Evolutionary conservation across 2,113 vertebrate genomes (phyloP).

Genomic region (Aspidoscelis tigris): DNA sequence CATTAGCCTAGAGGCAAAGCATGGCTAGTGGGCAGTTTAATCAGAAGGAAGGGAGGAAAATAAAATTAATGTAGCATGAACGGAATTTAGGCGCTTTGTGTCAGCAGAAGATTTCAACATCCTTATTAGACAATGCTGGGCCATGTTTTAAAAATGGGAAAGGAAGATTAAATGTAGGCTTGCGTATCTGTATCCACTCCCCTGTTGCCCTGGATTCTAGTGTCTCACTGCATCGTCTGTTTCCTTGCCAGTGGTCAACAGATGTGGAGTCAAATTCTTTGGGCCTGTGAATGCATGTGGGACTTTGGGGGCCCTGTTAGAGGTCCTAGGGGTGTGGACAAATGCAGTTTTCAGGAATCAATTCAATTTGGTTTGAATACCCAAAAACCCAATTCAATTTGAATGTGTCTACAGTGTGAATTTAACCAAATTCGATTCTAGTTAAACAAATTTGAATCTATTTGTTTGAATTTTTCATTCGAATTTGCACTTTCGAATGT

Average conservation of each 20-base stretch:
- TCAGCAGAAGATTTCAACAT: constrained; percentile 56
- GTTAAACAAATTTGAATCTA: too few species aligned
- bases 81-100: constrained; percentile 49
- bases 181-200: not conserved
- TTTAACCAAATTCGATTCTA: too few species aligned
- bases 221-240: not conserved
- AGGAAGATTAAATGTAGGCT: constrained; percentile 22
- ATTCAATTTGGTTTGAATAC: too few species aligned
- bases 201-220: not conserved
- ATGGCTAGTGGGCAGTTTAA: constrained; percentile 73
- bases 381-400: too few species aligned
- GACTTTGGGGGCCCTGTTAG: not conserved
- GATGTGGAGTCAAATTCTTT: too few species aligned
- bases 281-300: not conserved
- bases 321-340: too few species aligned
- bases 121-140: constrained; percentile 52
- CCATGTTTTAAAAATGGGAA: constrained; percentile 56
- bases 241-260: too few species aligned
- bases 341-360: too few species aligned
- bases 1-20: constrained; percentile 68
- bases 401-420: too few species aligned
- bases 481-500: too few species aligned
- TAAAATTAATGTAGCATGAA: constrained; percentile 70
- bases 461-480: too few species aligned
- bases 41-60: constrained; percentile 70